Evolutionary conservation across 2,113 vertebrate genomes (phyloP).

Genomic region (Theristicus caerulescens): DNA sequence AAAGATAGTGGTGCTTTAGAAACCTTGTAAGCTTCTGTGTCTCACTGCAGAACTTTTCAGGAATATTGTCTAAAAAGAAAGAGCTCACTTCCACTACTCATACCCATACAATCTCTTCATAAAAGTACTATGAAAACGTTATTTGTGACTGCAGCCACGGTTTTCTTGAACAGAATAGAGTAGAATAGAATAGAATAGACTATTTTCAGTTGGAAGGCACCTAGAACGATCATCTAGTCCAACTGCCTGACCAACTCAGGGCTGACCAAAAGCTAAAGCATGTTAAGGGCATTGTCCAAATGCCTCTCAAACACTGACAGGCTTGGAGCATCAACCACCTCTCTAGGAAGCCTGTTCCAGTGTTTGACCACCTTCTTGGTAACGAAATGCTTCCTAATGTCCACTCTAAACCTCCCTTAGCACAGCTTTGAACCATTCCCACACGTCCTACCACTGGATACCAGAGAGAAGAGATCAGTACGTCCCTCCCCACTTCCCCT

Average conservation of each 20-base stretch:
- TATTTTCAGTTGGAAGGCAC: background rate
- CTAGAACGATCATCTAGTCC: background rate
- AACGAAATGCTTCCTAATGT: background rate
- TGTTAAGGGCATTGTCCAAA: background rate
- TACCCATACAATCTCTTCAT: background rate
- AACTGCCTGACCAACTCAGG: background rate
- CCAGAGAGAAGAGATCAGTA: background rate
- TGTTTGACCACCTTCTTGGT: background rate
- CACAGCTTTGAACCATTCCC: background rate
- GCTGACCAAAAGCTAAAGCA: background rate
- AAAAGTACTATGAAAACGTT: background rate
- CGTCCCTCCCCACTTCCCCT: background rate
- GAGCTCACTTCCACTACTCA: background rate
- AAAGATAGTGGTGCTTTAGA: background rate
- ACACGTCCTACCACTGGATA: background rate
- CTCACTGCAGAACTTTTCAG: background rate
- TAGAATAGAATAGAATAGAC: background rate
- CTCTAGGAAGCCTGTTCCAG: background rate
- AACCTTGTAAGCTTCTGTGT: background rate
- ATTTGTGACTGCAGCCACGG: background rate
- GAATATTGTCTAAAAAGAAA: background rate
- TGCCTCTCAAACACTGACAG: background rate
- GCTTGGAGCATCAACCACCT: background rate
- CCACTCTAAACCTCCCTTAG: background rate
- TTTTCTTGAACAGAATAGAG: background rate